A percentile compares a stretch with the other conserved stretches of the same genome.
Conservation (phyloP, 2,888 invertebrate genomes). For the Troides oblongomaculatus region DNA sequence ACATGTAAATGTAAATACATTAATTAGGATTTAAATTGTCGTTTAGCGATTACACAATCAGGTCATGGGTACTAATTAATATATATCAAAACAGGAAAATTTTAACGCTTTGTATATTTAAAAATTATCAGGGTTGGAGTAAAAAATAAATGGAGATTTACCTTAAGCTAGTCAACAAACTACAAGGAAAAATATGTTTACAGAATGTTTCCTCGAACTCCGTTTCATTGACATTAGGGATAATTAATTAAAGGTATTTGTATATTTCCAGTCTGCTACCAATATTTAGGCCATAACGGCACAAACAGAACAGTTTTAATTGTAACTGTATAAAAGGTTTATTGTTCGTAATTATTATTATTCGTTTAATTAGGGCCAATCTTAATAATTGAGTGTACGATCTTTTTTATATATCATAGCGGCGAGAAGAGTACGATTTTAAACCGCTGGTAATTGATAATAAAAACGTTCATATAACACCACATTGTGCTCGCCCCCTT, state of each 20-base stretch:
- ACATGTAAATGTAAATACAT: background rate
- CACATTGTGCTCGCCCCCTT: background rate
- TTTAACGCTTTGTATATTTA: background rate
- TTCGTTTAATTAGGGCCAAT: background rate
- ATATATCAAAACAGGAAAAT: conserved; percentile 24
- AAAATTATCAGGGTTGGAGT: background rate
- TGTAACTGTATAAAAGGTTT: background rate
- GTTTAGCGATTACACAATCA: background rate
- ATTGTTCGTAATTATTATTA: background rate
- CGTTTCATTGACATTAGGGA: conserved; percentile 2
- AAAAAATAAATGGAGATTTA: conserved; percentile 1
- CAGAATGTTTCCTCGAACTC: conserved; percentile 1
- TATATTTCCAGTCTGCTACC: background rate
- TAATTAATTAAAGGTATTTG: conserved; percentile 3
- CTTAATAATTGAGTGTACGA: background rate
- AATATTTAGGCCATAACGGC: background rate
- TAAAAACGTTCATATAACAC: background rate
- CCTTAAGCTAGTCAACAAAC: background rate
- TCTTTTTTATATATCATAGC: background rate
- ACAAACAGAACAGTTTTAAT: background rate
- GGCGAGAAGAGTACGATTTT: background rate
- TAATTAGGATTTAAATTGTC: background rate
- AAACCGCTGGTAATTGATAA: too few species aligned
- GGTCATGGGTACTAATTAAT: background rate
- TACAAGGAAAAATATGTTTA: conserved; percentile 6